Evolutionary conservation across 2,113 vertebrate species (phyloP).

Genomic region (Triplophysa siluroides): DNA sequence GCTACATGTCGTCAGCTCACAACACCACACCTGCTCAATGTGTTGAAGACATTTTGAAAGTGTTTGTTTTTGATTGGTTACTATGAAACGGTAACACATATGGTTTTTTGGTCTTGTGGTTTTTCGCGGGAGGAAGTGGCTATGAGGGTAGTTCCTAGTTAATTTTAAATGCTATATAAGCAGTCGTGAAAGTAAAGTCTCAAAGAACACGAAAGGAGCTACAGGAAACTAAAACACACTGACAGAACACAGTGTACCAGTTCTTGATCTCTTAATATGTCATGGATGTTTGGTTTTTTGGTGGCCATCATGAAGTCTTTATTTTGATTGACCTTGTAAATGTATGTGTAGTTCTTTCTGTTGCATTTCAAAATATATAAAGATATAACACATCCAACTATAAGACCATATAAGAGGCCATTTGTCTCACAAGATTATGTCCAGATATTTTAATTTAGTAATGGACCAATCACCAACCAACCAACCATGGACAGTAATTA

Average conservation of each 20-base stretch:
- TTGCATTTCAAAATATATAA: no score
- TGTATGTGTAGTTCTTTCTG: no score
- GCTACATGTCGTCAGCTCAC: no score
- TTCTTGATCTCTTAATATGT: not conserved
- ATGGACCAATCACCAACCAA: no score
- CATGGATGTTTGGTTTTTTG: no score
- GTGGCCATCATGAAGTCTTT: no score
- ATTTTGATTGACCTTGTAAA: no score
- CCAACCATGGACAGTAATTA: not conserved
- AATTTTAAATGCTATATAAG: conserved; percentile 11
- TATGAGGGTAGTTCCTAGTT: not conserved
- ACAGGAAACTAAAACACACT: not conserved
- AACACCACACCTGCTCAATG: not conserved
- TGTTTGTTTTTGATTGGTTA: not conserved
- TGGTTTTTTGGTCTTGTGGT: not conserved
- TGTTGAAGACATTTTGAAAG: no score
- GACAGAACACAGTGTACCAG: not conserved
- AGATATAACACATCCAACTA: no score
- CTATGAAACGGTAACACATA: not conserved
- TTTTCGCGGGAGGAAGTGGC: not conserved
- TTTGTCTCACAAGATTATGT: no score
- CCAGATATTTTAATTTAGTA: no score
- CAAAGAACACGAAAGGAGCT: not conserved
- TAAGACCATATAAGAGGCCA: no score
- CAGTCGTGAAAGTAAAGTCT: not conserved